Percentiles rank a stretch among this genome's conserved stretches.
phyloP scores from a whole-genome alignment of 2,113 vertebrate species.

The Sinocyclocheilus rhinocerous region DNA sequence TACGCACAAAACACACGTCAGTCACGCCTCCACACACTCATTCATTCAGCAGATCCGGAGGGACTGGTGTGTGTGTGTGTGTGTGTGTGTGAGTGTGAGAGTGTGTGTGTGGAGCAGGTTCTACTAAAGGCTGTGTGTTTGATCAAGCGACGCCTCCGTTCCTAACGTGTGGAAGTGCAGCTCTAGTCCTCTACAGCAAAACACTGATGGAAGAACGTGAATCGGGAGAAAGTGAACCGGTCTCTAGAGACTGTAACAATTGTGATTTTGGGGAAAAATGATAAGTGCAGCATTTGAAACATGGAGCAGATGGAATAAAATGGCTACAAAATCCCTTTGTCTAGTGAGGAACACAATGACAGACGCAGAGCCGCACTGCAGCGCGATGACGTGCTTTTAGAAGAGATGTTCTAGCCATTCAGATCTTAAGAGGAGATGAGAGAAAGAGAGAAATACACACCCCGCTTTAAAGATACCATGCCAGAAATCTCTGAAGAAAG shows the following conservation, averaged over 20 bases:
- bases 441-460: conserved; percentile 85
- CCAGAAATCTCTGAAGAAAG: conserved; percentile 98
- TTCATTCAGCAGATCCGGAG: too few relatives aligned
- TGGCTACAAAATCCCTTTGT: conserved; percentile 72
- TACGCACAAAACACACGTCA: neutral
- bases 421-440: neutral
- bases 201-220: neutral
- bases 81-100: neutral
- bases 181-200: neutral
- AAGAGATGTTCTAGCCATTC: conserved; percentile 65
- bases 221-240: neutral
- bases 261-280: neutral
- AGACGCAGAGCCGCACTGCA: too few relatives aligned
- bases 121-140: neutral
- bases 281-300: too few relatives aligned
- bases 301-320: conserved; percentile 16
- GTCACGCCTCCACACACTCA: neutral
- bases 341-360: neutral
- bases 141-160: neutral
- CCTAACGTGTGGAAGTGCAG: neutral
- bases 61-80: neutral
- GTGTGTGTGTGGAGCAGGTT: neutral
- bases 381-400: neutral
- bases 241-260: too few relatives aligned
- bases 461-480: conserved; percentile 97